Percentiles rank a stretch among this genome's conserved stretches.
phyloP scores from a whole-genome alignment of 2,113 vertebrate genomes.

The Penelope pileata region DNA sequence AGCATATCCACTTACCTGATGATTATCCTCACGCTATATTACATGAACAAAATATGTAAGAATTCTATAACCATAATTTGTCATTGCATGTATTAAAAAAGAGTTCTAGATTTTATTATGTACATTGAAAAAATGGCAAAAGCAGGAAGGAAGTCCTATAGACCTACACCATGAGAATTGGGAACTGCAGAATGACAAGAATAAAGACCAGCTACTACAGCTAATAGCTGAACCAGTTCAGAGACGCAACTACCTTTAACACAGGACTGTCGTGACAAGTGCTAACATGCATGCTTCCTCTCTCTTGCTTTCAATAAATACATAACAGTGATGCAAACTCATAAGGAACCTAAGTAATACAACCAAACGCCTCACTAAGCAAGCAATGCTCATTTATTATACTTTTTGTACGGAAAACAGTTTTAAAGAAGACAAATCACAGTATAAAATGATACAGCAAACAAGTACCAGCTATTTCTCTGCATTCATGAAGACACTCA shows the following conservation, averaged over 20 bases:
- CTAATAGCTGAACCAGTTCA: background rate
- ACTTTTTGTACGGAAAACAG: background rate
- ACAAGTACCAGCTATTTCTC: background rate
- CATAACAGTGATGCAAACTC: background rate
- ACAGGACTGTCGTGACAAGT: background rate
- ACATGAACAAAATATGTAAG: background rate
- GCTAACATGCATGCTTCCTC: fast-evolving
- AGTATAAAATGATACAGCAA: background rate
- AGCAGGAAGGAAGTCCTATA: background rate
- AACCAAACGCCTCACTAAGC: background rate
- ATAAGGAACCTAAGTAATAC: background rate
- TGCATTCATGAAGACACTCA: background rate
- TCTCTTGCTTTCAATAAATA: background rate
- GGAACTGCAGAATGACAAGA: background rate
- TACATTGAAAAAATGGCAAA: background rate
- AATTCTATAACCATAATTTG: background rate
- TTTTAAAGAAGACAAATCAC: background rate
- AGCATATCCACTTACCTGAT: background rate
- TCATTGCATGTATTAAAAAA: background rate
- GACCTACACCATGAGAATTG: background rate
- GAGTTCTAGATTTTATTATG: background rate
- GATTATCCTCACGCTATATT: background rate
- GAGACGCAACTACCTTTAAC: no score
- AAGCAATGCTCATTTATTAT: background rate
- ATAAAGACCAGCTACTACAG: background rate